Conservation (phyloP, 2,797 vertebrate species). For the Rhynchotus rufescens region DNA sequence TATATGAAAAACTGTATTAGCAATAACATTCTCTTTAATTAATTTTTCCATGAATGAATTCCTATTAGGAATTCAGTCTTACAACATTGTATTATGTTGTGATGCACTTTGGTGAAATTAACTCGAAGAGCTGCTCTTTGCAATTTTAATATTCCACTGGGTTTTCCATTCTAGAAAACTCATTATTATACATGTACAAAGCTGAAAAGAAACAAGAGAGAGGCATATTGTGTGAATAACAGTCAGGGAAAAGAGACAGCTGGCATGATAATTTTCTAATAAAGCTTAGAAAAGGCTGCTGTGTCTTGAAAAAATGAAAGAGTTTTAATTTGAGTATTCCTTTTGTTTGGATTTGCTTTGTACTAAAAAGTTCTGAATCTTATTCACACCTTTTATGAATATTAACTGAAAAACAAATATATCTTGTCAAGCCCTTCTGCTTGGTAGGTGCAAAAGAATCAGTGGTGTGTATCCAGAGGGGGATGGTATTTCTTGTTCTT, state of each 20-base stretch:
- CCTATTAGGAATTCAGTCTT: constrained; percentile 84
- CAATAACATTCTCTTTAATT: constrained; percentile 81
- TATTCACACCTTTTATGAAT: constrained; percentile 79
- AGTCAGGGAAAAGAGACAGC: constrained; percentile 89
- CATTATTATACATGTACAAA: constrained; percentile 91
- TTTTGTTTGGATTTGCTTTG: constrained; percentile 79
- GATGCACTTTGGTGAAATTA: constrained; percentile 84
- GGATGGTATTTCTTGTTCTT: constrained; percentile 61
- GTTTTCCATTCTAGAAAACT: constrained; percentile 89
- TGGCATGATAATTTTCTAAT: constrained; percentile 87
- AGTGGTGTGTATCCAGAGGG: constrained; percentile 59
- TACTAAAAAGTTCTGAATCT: constrained; percentile 79
- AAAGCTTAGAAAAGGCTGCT: constrained; percentile 83
- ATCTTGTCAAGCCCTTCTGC: constrained; percentile 71
- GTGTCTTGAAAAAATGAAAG: constrained; percentile 72
- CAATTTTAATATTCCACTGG: constrained; percentile 89
- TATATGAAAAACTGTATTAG: constrained; percentile 74
- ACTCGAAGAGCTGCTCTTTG: constrained; percentile 80
- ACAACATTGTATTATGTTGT: constrained; percentile 77
- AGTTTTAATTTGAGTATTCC: constrained; percentile 74
- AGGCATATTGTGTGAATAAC: constrained; percentile 91
- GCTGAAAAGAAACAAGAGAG: constrained; percentile 87
- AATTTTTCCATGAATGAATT: constrained; percentile 81
- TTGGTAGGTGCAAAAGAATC: constrained; percentile 63
- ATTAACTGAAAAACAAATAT: constrained; percentile 77